Base-by-base conservation (phyloP, 2,113 vertebrate genomes). In the Apteryx mantelli region DNA sequence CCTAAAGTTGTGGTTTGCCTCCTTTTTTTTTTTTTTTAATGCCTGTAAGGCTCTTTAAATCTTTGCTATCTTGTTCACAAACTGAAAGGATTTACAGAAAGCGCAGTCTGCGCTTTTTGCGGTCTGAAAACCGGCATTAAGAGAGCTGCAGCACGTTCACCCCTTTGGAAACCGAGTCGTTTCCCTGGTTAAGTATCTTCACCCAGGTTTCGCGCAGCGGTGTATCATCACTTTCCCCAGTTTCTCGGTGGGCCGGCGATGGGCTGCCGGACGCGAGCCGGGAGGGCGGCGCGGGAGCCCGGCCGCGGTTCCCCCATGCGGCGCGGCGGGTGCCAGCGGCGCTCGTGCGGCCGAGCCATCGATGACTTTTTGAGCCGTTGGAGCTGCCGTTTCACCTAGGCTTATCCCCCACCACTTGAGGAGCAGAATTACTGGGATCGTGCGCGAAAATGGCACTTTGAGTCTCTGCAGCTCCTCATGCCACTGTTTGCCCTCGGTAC, bases 111-210 rank as follows among this genome's bases (percentile, higher is more conserved):
- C 21, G 25, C 25, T 15, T 50, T 81, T 36, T 32, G 56, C n/a
- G 5, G 16, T 3, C 61, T 8, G 11, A 44, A 16, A 32, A 2
- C 8, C 2, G 32, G 28, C 61, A 21, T 4, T 1, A 0, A 1
- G 8, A 7, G 73, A 75, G 26, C 50, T 82, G 50, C 30, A 25
- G 80, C 61, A 79, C 3, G 1, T 46, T 26, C 14, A 84, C 55
- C 56, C 40, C 50, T 56, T 80, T 28, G 48, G 26, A 78, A 78
- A 75, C 7, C 32, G 34, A 3, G 3, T 70, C 25, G 28, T 38
- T 63, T 13, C 32, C 25, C 26, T 38, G 6, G 11, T 66, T 44
- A 18, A 68, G 40, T 44, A 32, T 30, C 26, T 20, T 30, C 16
- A 17, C 40, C 22, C 44, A 68, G 7, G 46, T 68, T 68, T 32